Evolutionary conservation across 2,888 invertebrate species (phyloP), one percentile per base, ranked within the genome.

Genomic region (Oscheius sp.): DNA sequence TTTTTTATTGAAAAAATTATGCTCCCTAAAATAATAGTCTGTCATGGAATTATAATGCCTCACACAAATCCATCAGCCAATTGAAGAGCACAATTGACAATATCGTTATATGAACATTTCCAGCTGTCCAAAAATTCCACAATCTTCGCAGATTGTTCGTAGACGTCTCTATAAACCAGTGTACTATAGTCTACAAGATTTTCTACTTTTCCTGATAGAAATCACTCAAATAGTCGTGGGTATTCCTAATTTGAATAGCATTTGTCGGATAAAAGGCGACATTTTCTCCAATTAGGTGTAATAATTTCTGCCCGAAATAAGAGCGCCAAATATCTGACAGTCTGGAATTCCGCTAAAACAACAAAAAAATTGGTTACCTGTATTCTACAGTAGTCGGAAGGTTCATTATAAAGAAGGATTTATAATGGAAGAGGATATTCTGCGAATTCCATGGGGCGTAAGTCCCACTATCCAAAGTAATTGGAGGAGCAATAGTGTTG

Each of bases 401-500:
- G 58, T 79, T 76, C 13, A 83, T 46, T 12, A 76, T 79, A 69
- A 78, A 80, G 69, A 83, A 83, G 0, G 83, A 80, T 0, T 64
- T 63, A 16, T 72, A 68, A 52, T 78, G 74, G 76, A 83, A 83
- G 0, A 83, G 68, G 12, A 81, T 83, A 53, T 83, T 82, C 55
- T 81, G 82, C 0, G 81, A 81, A 56, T 83, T 83, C 77, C 78
- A 81, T 9, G 83, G 83, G 6, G 83, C 64, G 58, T 78, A 82
- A 0, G 76, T 76, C 3, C 61, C 74, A 18, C 3, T 49, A 49
- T 70, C 59, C 12, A 83, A 46, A 1, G 66, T 61, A 35, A 83
- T 76, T 7, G 81, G 77, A 3, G 81, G 81, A 0, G 81, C 76
- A 63, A 76, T 73, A 18, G 69, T 52, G 52, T 75, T 78, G 75